Conservation (phyloP, 2,888 invertebrate genomes). For the Eupelmus urozonus region DNA sequence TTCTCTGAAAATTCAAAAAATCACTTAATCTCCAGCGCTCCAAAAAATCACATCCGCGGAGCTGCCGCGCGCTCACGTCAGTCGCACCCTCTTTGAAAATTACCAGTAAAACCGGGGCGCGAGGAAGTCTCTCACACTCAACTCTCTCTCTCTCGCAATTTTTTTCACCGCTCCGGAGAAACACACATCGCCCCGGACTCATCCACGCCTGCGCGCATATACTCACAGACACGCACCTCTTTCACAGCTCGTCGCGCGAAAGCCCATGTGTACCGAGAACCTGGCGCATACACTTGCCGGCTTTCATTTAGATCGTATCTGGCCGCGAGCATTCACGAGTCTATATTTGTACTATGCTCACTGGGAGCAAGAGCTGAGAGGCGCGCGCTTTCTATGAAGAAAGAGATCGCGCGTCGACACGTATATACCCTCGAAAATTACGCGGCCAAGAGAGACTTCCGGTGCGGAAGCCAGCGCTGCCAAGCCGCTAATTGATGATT, state of each 20-base stretch:
- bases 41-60: no score
- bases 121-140: no score
- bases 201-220: no score
- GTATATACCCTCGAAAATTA: conserved; percentile 21
- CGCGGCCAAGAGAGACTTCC: conserved; percentile 37
- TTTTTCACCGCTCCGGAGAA: neutral
- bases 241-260: neutral
- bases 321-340: conserved; percentile 24
- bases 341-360: conserved; percentile 46
- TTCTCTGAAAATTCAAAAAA: no score
- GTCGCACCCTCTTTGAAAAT: neutral
- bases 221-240: neutral
- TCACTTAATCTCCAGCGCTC: no score
- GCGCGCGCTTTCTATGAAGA: conserved; percentile 36
- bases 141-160: neutral
- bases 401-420: conserved; percentile 27
- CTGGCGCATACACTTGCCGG: conserved; percentile 6
- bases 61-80: no score
- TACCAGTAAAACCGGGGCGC: no score
- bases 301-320: conserved; percentile 57
- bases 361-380: conserved; percentile 17
- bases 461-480: conserved; percentile 41
- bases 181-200: no score
- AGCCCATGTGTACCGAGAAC: neutral
- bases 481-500: conserved; percentile 53